Conservation (phyloP, 2,888 invertebrate species). For the Chrysolina americana region DNA sequence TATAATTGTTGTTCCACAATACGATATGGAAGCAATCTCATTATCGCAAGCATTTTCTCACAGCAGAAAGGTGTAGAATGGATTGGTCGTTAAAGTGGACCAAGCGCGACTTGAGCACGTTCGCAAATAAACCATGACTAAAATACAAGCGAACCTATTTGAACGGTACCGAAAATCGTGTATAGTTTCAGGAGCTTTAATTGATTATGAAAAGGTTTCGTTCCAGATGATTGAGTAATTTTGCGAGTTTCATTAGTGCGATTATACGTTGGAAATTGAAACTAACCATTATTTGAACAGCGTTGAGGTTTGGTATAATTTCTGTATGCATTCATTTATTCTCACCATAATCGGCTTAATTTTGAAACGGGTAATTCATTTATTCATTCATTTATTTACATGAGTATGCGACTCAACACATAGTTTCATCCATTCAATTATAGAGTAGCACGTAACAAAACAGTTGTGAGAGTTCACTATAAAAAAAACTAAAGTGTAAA, state of each 20-base stretch:
- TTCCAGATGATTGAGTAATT: conserved; percentile 30
- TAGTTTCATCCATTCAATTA: no score
- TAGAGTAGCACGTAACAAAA: no score
- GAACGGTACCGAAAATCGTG: conserved; percentile 42
- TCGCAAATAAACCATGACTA: conserved; percentile 46
- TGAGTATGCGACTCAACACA: no score
- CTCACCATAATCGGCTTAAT: no score
- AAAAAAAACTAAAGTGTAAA: no score
- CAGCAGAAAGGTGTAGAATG: conserved; percentile 46
- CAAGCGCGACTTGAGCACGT: conserved; percentile 43
- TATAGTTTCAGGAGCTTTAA: conserved; percentile 36
- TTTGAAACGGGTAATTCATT: no score
- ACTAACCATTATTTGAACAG: neutral
- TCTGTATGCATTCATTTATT: no score
- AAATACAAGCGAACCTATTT: conserved; percentile 31
- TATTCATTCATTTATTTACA: no score
- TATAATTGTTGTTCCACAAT: neutral
- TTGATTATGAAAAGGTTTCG: conserved; percentile 32
- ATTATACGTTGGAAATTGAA: neutral
- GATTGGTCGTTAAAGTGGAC: conserved; percentile 42
- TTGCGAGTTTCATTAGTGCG: conserved; percentile 9
- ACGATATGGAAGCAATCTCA: conserved; percentile 26
- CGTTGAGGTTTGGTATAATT: no score
- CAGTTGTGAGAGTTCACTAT: no score
- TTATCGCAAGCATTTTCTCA: conserved; percentile 38